A percentile compares a stretch with the other conserved stretches of the same genome.
These are phyloP conservation scores for Diarsia rubi DNA, from an alignment of 2,888 invertebrate species.

Conservation along the genomic window DNA sequence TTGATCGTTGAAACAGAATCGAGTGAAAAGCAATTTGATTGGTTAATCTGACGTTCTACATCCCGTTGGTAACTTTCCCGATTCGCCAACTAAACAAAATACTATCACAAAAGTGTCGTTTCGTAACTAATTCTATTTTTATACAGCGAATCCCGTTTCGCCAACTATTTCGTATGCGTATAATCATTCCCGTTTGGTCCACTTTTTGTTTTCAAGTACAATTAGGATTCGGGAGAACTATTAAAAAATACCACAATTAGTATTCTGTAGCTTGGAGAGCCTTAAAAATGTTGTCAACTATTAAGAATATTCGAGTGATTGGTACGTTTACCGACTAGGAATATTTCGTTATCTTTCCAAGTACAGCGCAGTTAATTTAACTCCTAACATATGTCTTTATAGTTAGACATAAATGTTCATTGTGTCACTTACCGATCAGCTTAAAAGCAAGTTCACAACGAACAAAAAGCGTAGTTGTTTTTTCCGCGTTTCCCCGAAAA, in stretches of 20 bases:
- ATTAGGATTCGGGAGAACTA: not conserved
- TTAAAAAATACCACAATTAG: not conserved
- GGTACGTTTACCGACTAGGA: not conserved
- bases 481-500: conserved; percentile 10
- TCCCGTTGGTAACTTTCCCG: not conserved
- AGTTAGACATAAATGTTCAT: not conserved
- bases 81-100: not conserved
- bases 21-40: conserved; percentile 4
- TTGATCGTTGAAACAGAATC: not conserved
- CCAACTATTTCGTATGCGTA: not conserved
- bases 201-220: not conserved
- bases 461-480: conserved; percentile 20
- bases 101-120: not conserved
- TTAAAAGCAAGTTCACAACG: not conserved
- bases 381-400: too few relatives aligned
- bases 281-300: not conserved
- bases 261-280: not conserved
- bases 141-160: not conserved
- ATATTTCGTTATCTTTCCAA: not conserved
- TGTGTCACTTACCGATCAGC: not conserved
- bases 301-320: not conserved
- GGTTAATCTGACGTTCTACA: not conserved
- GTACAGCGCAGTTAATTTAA: too few relatives aligned
- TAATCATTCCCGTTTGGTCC: not conserved
- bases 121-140: not conserved